Evolutionary conservation across 2,113 vertebrate species (phyloP), one percentile per base, ranked within the genome.

Genomic region (Sorex fumeus): DNA sequence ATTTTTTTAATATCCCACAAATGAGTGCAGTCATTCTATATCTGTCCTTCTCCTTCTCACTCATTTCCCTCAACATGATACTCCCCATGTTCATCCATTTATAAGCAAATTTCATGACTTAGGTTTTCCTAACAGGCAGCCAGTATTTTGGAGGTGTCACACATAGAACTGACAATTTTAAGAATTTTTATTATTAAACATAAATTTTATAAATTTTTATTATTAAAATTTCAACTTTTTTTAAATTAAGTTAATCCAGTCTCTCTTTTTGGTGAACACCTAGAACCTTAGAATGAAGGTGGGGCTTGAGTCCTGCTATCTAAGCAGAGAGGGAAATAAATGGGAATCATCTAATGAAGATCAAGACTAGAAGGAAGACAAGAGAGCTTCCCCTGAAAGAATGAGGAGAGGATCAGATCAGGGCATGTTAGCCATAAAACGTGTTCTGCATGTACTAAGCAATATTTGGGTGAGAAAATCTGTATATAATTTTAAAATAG

Each of bases 331-430:
- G 27, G 27, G 15, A 78, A 78, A 64, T 90, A 79, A 87, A 72
- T 28, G 53, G 15, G 32, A 81, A 70, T n/a, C 34, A 88, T 80
- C 30, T 64, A 57, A 9, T 81, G 69, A 84, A 64, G 88, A 77
- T n/a, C 8, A 71, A 84, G 30, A 43, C 76, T 87, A 34, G 11
- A 60, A 27, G 7, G 34, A 80, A 85, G 67, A 30, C 3, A 11
- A 60, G 25, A 79, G 19, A 8, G 8, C 27, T 67, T 78, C 45
- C n/a, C 19, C 8, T 62, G 18, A 50, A 69, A 69, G 57, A 80
- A 16, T 75, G 8, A 4, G 27, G 6, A 16, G 25, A 64, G 23
- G 57, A 23, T 45, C 8, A 62, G 32, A 30, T 50, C n/a, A 72
- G 88, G 53, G 27, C 53, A 36, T 18, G n/a, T 19, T 19, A 84